Evolutionary conservation across 2,113 vertebrate genomes (phyloP).

Genomic region (Danionella cerebrum): DNA sequence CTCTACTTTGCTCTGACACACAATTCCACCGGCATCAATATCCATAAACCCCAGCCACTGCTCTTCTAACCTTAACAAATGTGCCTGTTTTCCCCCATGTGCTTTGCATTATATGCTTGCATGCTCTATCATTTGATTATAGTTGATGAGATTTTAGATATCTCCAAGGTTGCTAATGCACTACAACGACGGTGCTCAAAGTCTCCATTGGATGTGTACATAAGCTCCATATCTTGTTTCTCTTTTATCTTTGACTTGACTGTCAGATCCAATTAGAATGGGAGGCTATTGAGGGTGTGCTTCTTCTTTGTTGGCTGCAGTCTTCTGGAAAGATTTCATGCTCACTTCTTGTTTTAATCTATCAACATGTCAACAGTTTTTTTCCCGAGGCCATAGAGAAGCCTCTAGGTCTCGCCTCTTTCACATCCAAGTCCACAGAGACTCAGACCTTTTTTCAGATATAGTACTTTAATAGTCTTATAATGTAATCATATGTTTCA

Average conservation of each 20-base stretch:
- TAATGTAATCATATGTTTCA: constrained; percentile 13
- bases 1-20: constrained; percentile 18
- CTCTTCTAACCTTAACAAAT: constrained; percentile 39
- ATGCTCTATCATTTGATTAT: constrained; percentile 41
- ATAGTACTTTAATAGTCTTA: constrained; percentile 1
- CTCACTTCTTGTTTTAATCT: constrained; percentile 30
- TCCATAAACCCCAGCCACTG: constrained; percentile 32
- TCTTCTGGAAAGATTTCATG: constrained; percentile 16
- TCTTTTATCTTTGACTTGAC: constrained; percentile 33
- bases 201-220: constrained; percentile 24
- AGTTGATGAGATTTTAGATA: constrained; percentile 35
- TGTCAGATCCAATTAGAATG: constrained; percentile 35
- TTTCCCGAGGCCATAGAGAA: neutral
- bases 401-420: neutral
- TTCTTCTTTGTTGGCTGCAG: constrained; percentile 24
- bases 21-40: constrained; percentile 42
- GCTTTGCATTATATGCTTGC: neutral
- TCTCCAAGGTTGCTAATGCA: constrained; percentile 16
- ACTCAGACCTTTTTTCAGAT: too few species aligned
- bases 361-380: constrained; percentile 33
- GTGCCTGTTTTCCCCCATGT: constrained; percentile 25
- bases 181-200: constrained; percentile 4
- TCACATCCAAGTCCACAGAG: neutral
- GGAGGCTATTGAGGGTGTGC: constrained; percentile 19
- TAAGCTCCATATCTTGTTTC: constrained; percentile 35